Conservation (phyloP, 2,113 vertebrate genomes). For the Phaetusa simplex region DNA sequence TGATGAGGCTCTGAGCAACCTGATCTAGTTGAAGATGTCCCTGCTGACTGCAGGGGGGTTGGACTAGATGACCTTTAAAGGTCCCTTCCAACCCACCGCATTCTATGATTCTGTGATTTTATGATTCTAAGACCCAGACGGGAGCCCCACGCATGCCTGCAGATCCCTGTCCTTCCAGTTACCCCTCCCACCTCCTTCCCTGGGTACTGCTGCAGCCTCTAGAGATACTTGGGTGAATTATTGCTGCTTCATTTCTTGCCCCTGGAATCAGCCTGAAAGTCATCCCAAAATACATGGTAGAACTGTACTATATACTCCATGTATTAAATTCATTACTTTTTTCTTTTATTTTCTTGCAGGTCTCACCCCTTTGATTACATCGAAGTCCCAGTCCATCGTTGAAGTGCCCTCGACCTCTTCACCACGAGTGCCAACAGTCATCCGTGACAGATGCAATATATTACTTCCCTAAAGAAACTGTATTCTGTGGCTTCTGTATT, state of each 20-base stretch:
- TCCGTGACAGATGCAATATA: background rate
- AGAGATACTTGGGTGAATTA: background rate
- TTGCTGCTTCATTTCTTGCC: background rate
- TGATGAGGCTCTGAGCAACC: no score
- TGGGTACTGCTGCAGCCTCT: background rate
- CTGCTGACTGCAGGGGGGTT: no score
- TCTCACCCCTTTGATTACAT: background rate
- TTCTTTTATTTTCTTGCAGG: background rate
- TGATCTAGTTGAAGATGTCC: no score
- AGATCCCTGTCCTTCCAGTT: background rate
- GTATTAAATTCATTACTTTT: background rate
- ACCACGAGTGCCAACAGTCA: background rate
- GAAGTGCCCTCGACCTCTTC: background rate
- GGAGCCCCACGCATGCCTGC: background rate
- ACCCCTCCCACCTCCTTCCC: background rate
- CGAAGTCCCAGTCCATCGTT: background rate
- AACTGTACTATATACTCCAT: background rate
- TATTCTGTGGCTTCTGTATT: background rate
- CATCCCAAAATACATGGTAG: background rate
- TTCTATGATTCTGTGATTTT: no score
- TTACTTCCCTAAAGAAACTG: background rate
- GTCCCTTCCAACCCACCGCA: no score
- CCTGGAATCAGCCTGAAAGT: background rate
- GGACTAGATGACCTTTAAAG: no score
- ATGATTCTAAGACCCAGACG: no score